Conservation (phyloP, 2,113 vertebrate species). For the Leptodactylus fuscus region DNA sequence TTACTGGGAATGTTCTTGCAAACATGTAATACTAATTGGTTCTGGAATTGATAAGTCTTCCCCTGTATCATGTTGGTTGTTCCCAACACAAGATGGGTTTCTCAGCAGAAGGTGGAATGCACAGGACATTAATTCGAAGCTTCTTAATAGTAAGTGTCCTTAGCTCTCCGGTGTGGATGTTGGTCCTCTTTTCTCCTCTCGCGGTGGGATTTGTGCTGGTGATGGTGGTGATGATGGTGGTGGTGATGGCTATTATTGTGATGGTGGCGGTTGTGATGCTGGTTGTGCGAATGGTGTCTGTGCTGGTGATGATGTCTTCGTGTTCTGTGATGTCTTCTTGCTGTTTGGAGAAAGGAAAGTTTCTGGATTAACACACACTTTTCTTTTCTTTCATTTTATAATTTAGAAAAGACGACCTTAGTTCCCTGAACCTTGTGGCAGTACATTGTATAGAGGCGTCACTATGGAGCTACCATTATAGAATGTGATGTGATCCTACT, state of each 20-base stretch:
- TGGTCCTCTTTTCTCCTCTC: slow-evolving; percentile 84
- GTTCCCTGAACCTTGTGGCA: no score
- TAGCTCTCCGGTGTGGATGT: slow-evolving; percentile 73
- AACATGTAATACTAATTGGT: slow-evolving; percentile 22
- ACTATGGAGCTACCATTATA: no score
- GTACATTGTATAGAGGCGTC: no score
- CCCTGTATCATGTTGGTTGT: background rate
- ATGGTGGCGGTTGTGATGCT: slow-evolving; percentile 82
- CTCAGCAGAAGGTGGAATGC: slow-evolving; percentile 39
- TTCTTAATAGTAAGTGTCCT: slow-evolving; percentile 65
- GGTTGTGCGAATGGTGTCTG: slow-evolving; percentile 83
- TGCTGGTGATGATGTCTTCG: slow-evolving; percentile 76
- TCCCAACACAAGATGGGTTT: slow-evolving; percentile 1
- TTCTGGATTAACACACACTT: background rate
- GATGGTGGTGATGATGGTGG: slow-evolving; percentile 84
- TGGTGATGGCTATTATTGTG: slow-evolving; percentile 83
- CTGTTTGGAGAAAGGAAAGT: slow-evolving; percentile 69
- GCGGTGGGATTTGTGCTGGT: slow-evolving; percentile 81
- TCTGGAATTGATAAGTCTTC: slow-evolving; percentile 1
- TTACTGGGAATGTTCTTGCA: slow-evolving; percentile 1
- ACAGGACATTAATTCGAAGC: background rate
- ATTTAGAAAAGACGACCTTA: no score
- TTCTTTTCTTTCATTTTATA: background rate
- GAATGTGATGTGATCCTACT: no score
- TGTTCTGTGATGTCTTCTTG: slow-evolving; percentile 85